These are phyloP conservation scores for Styela plicata DNA, from an alignment of 23 tunicate species.

Conservation along the genomic window DNA sequence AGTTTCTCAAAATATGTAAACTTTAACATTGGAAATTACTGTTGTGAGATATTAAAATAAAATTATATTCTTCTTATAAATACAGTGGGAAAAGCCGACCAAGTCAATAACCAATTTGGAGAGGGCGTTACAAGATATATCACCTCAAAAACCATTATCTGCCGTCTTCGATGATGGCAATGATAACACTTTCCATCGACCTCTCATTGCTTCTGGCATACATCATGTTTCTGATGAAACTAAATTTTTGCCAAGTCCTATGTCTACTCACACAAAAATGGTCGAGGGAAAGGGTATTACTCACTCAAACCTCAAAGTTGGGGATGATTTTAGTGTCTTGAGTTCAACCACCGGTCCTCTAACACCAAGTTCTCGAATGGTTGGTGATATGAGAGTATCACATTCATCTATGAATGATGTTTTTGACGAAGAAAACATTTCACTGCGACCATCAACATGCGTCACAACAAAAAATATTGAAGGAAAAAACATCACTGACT, in stretches of 20 bases:
- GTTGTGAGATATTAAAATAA: too few relatives aligned
- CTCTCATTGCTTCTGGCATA: background rate
- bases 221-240: background rate
- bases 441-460: background rate
- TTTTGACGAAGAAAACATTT: background rate
- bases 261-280: background rate
- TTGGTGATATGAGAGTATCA: slow-evolving; percentile 26
- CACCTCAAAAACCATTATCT: background rate
- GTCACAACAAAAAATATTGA: background rate
- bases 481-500: background rate
- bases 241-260: background rate
- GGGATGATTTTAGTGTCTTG: background rate
- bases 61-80: too few relatives aligned
- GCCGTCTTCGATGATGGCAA: background rate
- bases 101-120: background rate
- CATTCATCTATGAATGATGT: slow-evolving; percentile 21
- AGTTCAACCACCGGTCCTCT: background rate
- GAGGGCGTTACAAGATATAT: background rate
- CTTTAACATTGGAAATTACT: too few relatives aligned
- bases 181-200: background rate
- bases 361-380: background rate
- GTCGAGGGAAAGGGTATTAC: background rate
- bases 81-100: background rate
- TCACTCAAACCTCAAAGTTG: background rate
- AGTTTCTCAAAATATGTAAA: too few relatives aligned